phyloP scores from a whole-genome alignment of 2,888 invertebrate species.

The Phyllotreta cruciferae region DNA sequence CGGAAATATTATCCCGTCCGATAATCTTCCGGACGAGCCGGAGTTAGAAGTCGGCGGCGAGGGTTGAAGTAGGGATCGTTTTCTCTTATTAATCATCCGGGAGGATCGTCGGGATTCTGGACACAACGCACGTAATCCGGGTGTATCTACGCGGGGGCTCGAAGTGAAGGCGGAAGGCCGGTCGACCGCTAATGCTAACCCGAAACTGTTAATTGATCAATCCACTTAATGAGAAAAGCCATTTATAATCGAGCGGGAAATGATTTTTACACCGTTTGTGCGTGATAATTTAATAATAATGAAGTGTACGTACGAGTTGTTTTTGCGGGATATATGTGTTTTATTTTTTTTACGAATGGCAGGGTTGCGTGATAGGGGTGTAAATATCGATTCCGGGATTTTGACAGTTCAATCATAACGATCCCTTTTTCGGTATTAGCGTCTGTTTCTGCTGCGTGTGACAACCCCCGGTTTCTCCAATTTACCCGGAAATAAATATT shows the following conservation, averaged over 20 bases:
- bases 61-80: constrained; percentile 4
- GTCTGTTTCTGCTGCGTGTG: constrained; percentile 13
- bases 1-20: constrained; percentile 1
- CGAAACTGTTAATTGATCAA: constrained; percentile 24
- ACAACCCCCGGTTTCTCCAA: constrained; percentile 10
- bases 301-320: too few relatives aligned
- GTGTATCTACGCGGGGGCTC: constrained; percentile 20
- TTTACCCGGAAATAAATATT: constrained; percentile 8
- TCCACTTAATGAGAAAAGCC: constrained; percentile 20
- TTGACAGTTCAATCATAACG: constrained; percentile 15
- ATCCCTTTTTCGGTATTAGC: constrained; percentile 2
- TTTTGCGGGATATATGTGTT: too few relatives aligned
- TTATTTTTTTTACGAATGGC: too few relatives aligned
- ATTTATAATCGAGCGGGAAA: constrained; percentile 6
- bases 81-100: constrained; percentile 23
- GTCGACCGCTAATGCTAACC: constrained; percentile 16
- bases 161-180: constrained; percentile 16
- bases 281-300: too few relatives aligned
- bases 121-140: constrained; percentile 20
- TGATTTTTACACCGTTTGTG: too few relatives aligned
- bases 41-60: constrained; percentile 1
- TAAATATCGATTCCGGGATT: constrained; percentile 10
- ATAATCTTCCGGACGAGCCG: constrained; percentile 16
- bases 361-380: not conserved
- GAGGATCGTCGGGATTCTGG: constrained; percentile 17